Base-by-base conservation (phyloP, 2,888 invertebrate species). In the Tridacna crocea region DNA sequence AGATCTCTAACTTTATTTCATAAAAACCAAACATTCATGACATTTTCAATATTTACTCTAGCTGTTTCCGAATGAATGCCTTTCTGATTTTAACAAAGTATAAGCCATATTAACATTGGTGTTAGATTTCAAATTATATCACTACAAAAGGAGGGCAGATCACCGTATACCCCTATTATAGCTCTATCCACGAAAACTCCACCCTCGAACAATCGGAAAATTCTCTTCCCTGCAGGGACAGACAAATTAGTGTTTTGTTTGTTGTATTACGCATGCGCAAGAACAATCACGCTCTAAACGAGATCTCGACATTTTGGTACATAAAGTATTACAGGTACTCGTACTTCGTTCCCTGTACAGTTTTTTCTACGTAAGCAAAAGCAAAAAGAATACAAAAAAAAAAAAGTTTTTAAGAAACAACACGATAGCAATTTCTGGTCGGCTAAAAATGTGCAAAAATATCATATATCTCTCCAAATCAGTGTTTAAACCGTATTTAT, bases 191-290 rank as follows among this genome's bases (percentile, higher is more conserved):
- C 51, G 27, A 36, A n/a, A 65, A 55, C 75, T 65, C 82, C 82
- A 27, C 85, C 85, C 78, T 58, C 74, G 8, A 58, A 77, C 36
- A 79, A 80, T 79, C 72, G 61, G 24, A 61, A 60, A 74, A 46
- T 58, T 24, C 55, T n/a, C 48, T 61, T 60, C 47, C 70, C 70
- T 17, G n/a, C 51, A 36, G 70, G 74, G 74, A 47, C 47, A 61
- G 61, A 74, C 74, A 61, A 74, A 84, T 81, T 84, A 79, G 63
- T 81, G 70, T 79, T 84, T 84, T 84, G 81, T 84, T 84, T 84
- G 79, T 77, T 51, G 27, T 66, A 70, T 58, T 75, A 77, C 84
- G 81, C 84, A 82, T 84, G 81, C 84, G 81, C 84, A 75, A 83
- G 74, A 72, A 17, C 72, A 78, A 72, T 78, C 63, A 51, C 47